These are phyloP conservation scores for Bujurquina vittata DNA, from an alignment of 2,113 vertebrate species.

Conservation along the genomic window DNA sequence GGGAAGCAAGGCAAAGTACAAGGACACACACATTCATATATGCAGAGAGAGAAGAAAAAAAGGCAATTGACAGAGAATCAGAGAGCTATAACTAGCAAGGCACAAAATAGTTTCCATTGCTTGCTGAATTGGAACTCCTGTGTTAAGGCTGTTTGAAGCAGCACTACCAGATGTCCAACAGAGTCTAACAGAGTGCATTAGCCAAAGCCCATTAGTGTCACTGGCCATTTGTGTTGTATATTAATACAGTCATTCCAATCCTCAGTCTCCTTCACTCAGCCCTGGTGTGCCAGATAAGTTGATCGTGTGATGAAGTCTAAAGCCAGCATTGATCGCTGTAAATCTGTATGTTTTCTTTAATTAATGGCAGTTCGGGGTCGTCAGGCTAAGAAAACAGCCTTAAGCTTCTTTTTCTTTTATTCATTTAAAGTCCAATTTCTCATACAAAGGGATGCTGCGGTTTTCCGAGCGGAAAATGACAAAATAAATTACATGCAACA, in stretches of 20 bases:
- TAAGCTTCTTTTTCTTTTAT: conserved; percentile 21
- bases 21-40: neutral
- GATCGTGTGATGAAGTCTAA: neutral
- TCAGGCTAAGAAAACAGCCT: conserved; percentile 16
- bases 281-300: neutral
- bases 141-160: neutral
- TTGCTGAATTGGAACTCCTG: neutral
- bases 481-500: conserved; percentile 39
- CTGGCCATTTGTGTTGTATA: neutral
- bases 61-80: conserved; percentile 7
- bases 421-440: conserved; percentile 33
- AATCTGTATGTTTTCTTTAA: conserved; percentile 16
- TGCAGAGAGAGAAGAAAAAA: neutral
- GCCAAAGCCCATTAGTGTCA: neutral
- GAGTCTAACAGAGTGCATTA: neutral
- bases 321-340: neutral
- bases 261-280: neutral
- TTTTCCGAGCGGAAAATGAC: conserved; percentile 24
- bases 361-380: conserved; percentile 17
- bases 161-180: neutral
- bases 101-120: neutral
- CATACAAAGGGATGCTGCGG: neutral
- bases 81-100: neutral
- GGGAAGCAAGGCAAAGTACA: neutral
- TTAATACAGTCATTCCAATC: neutral